phyloP scores from a whole-genome alignment of 2,888 invertebrate genomes.

The Caenorhabditis becei region DNA sequence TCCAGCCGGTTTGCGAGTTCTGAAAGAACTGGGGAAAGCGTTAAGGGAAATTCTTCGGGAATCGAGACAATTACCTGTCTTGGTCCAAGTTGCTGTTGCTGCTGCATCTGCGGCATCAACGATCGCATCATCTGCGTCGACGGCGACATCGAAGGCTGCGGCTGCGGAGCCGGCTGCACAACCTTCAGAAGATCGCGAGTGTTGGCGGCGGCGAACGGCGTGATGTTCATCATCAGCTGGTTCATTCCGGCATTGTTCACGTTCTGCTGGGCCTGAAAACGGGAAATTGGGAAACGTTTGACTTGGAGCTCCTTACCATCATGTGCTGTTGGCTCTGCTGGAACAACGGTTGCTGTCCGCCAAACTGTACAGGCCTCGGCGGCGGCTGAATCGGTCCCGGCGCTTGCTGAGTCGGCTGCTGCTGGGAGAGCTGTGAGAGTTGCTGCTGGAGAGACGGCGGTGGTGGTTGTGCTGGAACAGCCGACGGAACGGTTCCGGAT shows the following conservation, averaged over 20 bases:
- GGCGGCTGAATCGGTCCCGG: constrained; percentile 49
- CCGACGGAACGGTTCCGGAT: constrained; percentile 29
- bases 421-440: constrained; percentile 5
- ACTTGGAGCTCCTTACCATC: constrained; percentile 34
- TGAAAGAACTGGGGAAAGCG: constrained; percentile 7
- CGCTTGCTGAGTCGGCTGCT: constrained; percentile 13
- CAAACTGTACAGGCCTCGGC: constrained; percentile 13
- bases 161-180: constrained; percentile 52
- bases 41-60: background rate
- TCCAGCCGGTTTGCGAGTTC: constrained; percentile 50
- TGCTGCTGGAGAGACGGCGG: constrained; percentile 1
- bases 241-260: constrained; percentile 29
- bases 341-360: constrained; percentile 21
- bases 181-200: constrained; percentile 53
- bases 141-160: constrained; percentile 66
- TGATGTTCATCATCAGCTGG: constrained; percentile 52
- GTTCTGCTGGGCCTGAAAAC: constrained; percentile 30
- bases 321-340: constrained; percentile 23
- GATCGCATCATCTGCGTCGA: constrained; percentile 70
- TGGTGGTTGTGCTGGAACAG: constrained; percentile 4
- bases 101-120: constrained; percentile 50
- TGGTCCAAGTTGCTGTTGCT: constrained; percentile 37
- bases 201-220: constrained; percentile 18
- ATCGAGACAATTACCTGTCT: too few relatives aligned
- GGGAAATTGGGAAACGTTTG: background rate